phyloP scores from a whole-genome alignment of 2,113 vertebrate genomes.

The Bucco capensis region DNA sequence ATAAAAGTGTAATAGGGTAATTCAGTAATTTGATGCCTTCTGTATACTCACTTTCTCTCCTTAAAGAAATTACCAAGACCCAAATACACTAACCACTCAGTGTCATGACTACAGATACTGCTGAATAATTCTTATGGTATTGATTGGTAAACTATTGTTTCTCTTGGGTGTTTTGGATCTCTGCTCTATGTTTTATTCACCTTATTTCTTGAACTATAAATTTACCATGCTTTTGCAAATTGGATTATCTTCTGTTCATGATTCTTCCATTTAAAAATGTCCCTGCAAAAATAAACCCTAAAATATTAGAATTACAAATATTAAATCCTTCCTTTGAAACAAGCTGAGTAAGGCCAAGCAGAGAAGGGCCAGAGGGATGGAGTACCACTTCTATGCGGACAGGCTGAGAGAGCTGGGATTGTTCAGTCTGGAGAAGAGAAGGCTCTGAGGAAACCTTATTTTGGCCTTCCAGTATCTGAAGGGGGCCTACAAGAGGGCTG shows the following conservation, averaged over 20 bases:
- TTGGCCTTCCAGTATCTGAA: too few species aligned
- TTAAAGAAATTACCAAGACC: slow-evolving; percentile 13
- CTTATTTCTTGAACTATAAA: not conserved
- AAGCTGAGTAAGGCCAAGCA: not conserved
- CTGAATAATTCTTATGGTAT: not conserved
- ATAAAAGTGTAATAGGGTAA: slow-evolving; percentile 46
- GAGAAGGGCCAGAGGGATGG: too few species aligned
- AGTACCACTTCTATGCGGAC: too few species aligned
- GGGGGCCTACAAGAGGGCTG: too few species aligned
- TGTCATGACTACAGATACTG: not conserved
- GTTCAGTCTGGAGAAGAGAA: too few species aligned
- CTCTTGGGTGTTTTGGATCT: not conserved
- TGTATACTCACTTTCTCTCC: slow-evolving; percentile 6
- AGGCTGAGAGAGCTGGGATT: too few species aligned
- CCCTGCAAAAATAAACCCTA: not conserved
- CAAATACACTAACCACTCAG: not conserved
- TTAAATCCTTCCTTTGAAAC: slow-evolving; percentile 3
- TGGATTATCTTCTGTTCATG: not conserved
- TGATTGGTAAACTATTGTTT: slow-evolving; percentile 5
- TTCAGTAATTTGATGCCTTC: slow-evolving; percentile 50
- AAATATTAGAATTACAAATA: not conserved
- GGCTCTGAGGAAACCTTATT: too few species aligned
- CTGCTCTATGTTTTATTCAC: not conserved
- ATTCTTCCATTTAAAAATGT: not conserved
- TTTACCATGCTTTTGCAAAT: not conserved